Base-by-base conservation (phyloP, 1,140 invertebrate genomes). In the Hormaphis cornu region DNA sequence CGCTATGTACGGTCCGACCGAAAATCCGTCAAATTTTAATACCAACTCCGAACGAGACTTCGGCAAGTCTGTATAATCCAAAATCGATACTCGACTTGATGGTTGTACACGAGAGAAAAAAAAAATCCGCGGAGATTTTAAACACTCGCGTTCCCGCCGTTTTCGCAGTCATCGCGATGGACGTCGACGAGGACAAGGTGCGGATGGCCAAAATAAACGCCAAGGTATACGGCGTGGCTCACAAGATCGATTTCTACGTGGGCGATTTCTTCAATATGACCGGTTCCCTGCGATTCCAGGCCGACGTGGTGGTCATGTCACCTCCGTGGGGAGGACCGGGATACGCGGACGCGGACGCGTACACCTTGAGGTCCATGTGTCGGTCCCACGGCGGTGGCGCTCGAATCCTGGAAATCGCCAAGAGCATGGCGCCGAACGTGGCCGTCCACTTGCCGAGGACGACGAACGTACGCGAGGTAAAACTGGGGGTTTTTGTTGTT, bases 311-410 rank as follows among this genome's bases (percentile, higher is more conserved):
- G 0, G 97, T 97, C 78, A 79, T 98, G 6, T 94, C 91, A 77
- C 97, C 97, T 30, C 96, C 97, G 0, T 99, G 97, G 96, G 97
- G 97, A 58, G 95, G 94, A 1, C 91, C 91, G 1, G n/a, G 24
- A 37, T 50, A 50, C 22, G 20, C 18, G 16, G 46, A 4, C 8
- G 33, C 4, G 5, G 46, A 50, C 20, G 20, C 7, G 20, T 50
- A 18, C 22, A 50, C n/a, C 22, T 12, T 50, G 20, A 20, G 22
- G 22, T 50, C 46, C 1, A 20, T 50, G 46, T 50, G 46, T 12
- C n/a, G 22, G 72, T 78, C 83, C 74, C 86, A 91, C 1, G 84
- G 86, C n/a, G 76, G 87, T 16, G 76, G 87, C 16, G 80, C 78
- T 3, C 75, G 83, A 50, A 76, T 93, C 66, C 85, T 89, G 76